Conservation (phyloP, 1,140 invertebrate species). For the Cotesia chilonis region DNA sequence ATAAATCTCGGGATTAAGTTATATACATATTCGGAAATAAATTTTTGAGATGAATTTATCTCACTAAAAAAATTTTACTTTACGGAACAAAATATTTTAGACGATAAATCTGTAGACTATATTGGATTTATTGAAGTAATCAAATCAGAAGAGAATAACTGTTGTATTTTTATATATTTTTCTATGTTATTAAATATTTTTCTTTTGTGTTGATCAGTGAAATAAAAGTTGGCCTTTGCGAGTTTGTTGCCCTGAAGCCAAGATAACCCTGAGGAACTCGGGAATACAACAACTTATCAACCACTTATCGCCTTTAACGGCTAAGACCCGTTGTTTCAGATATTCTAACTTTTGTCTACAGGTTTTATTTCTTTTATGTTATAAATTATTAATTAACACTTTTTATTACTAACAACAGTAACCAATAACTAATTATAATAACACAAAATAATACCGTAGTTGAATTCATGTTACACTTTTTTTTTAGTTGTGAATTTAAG, state of each 20-base stretch:
- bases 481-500: too few relatives aligned
- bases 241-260: conserved; percentile 43
- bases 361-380: neutral
- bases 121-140: too few relatives aligned
- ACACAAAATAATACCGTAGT: too few relatives aligned
- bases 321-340: conserved; percentile 29
- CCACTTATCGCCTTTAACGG: conserved; percentile 38
- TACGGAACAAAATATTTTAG: too few relatives aligned
- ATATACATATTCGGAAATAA: too few relatives aligned
- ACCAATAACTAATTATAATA: too few relatives aligned
- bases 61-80: too few relatives aligned
- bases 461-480: too few relatives aligned
- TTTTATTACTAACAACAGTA: too few relatives aligned
- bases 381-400: neutral
- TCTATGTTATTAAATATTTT: conserved; percentile 22
- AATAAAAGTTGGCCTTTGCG: conserved; percentile 27
- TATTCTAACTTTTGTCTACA: conserved; percentile 37
- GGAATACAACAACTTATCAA: conserved; percentile 43
- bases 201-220: conserved; percentile 24
- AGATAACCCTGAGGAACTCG: conserved; percentile 44
- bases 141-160: neutral
- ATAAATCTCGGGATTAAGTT: too few relatives aligned
- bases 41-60: too few relatives aligned
- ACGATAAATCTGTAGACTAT: too few relatives aligned
- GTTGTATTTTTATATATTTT: conserved; percentile 11